phyloP scores from a whole-genome alignment of 1,140 invertebrate species.

The Nebria ingens region DNA sequence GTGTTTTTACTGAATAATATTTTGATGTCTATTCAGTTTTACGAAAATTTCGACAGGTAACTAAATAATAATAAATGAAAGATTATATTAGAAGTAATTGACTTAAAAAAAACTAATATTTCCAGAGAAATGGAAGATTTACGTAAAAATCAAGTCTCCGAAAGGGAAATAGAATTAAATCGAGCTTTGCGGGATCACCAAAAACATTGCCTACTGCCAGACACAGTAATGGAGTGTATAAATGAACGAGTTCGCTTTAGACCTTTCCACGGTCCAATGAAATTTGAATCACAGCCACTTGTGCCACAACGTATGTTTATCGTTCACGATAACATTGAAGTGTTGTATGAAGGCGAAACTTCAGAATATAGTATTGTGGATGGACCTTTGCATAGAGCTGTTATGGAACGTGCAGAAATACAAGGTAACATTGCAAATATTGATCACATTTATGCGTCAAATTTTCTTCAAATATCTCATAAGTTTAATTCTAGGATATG shows the following conservation, averaged over 20 bases:
- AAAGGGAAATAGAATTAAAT: constrained; percentile 24
- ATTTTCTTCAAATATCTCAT: background rate
- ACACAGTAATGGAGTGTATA: constrained; percentile 21
- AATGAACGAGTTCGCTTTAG: constrained; percentile 26
- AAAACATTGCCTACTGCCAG: constrained; percentile 23
- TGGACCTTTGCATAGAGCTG: constrained; percentile 50
- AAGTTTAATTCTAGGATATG: constrained; percentile 22
- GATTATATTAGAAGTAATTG: background rate
- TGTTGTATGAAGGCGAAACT: constrained; percentile 45
- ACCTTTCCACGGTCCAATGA: constrained; percentile 30
- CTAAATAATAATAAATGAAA: constrained; percentile 20
- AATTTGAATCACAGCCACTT: constrained; percentile 41
- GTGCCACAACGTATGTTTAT: constrained; percentile 54
- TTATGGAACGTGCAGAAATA: constrained; percentile 46
- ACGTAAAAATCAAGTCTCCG: constrained; percentile 12
- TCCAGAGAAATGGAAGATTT: constrained; percentile 21
- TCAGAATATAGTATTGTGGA: constrained; percentile 51
- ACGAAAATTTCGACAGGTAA: constrained; percentile 65
- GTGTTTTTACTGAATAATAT: constrained; percentile 67
- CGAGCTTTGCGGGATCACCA: constrained; percentile 20
- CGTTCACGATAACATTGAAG: constrained; percentile 66
- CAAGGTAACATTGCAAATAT: constrained; percentile 46
- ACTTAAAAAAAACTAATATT: constrained; percentile 10
- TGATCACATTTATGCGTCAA: too few species aligned
- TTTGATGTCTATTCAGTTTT: constrained; percentile 63